Evolutionary conservation across 2,797 vertebrate species (phyloP), one percentile per base, ranked within the genome.

Genomic region (Mycteria americana): DNA sequence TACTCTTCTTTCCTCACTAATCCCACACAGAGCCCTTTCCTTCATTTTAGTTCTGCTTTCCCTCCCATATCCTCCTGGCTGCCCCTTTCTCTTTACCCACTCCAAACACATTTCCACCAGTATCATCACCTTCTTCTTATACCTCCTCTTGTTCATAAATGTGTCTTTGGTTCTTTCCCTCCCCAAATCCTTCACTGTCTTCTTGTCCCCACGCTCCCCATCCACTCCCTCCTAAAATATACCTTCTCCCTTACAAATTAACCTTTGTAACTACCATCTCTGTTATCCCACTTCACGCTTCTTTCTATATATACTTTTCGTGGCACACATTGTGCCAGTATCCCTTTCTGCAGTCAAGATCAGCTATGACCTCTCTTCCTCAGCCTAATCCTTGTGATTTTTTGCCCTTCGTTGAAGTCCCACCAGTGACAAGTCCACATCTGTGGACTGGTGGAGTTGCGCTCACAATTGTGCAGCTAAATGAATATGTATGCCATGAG

Each of bases 401-500:
- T 54, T 56, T 37, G 37, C 6, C 30, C 23, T 74, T 62, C 41
- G 14, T 9, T 62, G 24, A 65, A 43, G 23, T 43, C 10, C 23
- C 33, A 57, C 12, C 25, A 60, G 18, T 12, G n/a, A 13, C 4
- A 73, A 54, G 25, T 35, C 15, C 18, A 18, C 18, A 37, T 27
- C 21, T 53, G 24, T n/a, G 11, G n/a, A n/a, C 17, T 30, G 16
- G 16, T 9, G 28, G 17, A 57, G 14, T 41, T 46, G 33, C 33
- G 45, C 16, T 57, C 11, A 30, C n/a, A 45, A 15, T 13, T 30
- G 17, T n/a, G 65, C 18, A 35, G 46, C 8, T 60, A 53, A 62
- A 46, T 31, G 9, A 72, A 25, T 22, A 46, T 1, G 2, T 41
- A 48, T 25, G 24, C 25, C 1, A 0, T 68, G n/a, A n/a, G 24